Conservation (phyloP, 2,888 invertebrate species). For the Kuschelorhynchus macadamiae region DNA sequence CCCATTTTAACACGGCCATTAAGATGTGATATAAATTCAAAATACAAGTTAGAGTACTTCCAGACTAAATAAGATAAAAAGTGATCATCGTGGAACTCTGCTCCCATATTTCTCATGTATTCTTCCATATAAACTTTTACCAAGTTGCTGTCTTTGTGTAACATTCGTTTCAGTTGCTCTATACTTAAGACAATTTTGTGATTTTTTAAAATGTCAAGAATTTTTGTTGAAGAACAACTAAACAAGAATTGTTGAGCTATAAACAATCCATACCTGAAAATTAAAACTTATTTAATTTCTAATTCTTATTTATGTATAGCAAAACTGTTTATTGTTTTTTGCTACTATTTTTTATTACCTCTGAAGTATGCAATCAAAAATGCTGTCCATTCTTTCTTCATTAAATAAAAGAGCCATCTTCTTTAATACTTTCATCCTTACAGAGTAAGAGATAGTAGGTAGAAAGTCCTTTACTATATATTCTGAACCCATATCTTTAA, state of each 20-base stretch:
- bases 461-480: slow-evolving; percentile 54
- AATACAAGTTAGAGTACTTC: slow-evolving; percentile 49
- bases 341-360: slow-evolving; percentile 43
- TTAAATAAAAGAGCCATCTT: slow-evolving; percentile 48
- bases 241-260: slow-evolving; percentile 52
- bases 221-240: slow-evolving; percentile 53
- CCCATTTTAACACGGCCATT: slow-evolving; percentile 33
- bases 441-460: slow-evolving; percentile 52
- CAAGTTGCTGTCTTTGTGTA: slow-evolving; percentile 46
- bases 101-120: slow-evolving; percentile 26
- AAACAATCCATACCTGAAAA: slow-evolving; percentile 55
- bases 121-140: slow-evolving; percentile 50
- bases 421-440: slow-evolving; percentile 55
- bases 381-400: slow-evolving; percentile 50
- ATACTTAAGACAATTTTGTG: slow-evolving; percentile 48
- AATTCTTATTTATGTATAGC: too few species aligned
- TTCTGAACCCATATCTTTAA: slow-evolving; percentile 45
- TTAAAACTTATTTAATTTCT: not conserved
- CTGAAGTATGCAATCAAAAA: slow-evolving; percentile 52
- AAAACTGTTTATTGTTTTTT: too few species aligned
- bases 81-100: slow-evolving; percentile 38
- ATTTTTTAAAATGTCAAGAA: slow-evolving; percentile 42
- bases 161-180: slow-evolving; percentile 52
- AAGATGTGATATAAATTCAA: slow-evolving; percentile 38
- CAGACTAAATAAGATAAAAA: slow-evolving; percentile 44